A percentile compares a stretch with the other conserved stretches of the same genome.
These are phyloP conservation scores for Ginglymostoma cirratum DNA, from an alignment of 2,113 vertebrate species.

Conservation along the genomic window DNA sequence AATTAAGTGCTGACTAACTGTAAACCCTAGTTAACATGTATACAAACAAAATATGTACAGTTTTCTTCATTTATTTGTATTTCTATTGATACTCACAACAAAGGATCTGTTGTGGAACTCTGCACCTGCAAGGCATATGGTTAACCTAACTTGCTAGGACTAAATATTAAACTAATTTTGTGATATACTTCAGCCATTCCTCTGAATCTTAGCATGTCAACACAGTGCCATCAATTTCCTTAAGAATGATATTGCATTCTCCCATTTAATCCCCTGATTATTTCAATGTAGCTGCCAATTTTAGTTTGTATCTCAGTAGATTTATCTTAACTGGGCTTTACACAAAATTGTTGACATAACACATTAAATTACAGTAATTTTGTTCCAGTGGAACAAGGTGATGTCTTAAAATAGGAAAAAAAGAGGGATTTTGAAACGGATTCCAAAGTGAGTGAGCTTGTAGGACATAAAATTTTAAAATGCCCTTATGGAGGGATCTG, in stretches of 20 bases:
- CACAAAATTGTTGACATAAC: background rate
- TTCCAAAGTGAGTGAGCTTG: background rate
- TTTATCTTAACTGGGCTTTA: constrained; percentile 2
- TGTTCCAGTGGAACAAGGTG: background rate
- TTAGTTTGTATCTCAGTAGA: background rate
- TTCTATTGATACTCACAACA: constrained; percentile 11
- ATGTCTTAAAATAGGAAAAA: background rate
- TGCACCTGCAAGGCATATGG: constrained; percentile 34
- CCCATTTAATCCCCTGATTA: background rate
- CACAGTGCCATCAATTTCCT: background rate
- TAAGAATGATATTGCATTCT: background rate
- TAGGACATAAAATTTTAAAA: background rate
- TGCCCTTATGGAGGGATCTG: background rate
- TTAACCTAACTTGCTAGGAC: background rate
- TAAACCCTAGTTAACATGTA: constrained; percentile 37
- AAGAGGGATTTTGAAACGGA: background rate
- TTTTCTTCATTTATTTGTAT: constrained; percentile 2
- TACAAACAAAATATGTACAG: background rate
- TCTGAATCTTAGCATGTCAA: background rate
- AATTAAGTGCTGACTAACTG: constrained; percentile 60
- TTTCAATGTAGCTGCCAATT: background rate
- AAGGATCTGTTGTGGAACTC: background rate
- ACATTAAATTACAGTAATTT: background rate
- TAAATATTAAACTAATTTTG: background rate
- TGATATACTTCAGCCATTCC: background rate